phyloP scores from a whole-genome alignment of 1,140 invertebrate species.

The Euschistus heros region DNA sequence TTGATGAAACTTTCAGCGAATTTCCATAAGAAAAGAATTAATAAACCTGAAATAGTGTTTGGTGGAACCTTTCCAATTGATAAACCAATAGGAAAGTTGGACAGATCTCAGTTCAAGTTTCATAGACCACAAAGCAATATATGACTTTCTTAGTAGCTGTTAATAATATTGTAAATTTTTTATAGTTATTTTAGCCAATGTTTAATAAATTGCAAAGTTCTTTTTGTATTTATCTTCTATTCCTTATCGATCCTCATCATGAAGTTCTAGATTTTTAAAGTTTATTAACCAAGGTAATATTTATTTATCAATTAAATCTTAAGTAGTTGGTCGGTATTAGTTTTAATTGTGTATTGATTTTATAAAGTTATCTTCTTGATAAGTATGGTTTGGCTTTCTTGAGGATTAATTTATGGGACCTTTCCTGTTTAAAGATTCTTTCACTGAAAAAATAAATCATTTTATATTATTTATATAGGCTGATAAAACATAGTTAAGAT shows the following conservation, averaged over 20 bases:
- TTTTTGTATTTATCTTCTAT: neutral
- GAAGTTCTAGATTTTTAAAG: conserved; percentile 11
- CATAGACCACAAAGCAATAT: neutral
- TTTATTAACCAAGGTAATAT: conserved; percentile 5
- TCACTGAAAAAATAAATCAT: no score
- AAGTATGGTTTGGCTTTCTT: no score
- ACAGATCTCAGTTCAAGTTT: conserved; percentile 10
- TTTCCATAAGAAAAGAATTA: neutral
- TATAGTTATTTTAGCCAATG: conserved; percentile 3
- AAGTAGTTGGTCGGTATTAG: neutral
- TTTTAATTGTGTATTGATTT: no score
- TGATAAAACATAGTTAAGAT: no score
- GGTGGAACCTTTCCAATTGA: conserved; percentile 74
- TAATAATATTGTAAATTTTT: conserved; percentile 1
- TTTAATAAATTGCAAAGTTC: neutral
- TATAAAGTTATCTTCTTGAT: no score
- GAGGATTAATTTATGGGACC: no score
- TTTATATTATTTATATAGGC: no score
- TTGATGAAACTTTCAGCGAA: neutral
- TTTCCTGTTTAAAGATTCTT: no score
- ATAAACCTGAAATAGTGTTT: conserved; percentile 51
- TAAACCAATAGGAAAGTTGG: conserved; percentile 39
- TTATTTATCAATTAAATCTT: neutral
- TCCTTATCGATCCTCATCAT: neutral
- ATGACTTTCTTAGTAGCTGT: neutral